phyloP scores from a whole-genome alignment of 2,113 vertebrate species.

The Cathartes aura region DNA sequence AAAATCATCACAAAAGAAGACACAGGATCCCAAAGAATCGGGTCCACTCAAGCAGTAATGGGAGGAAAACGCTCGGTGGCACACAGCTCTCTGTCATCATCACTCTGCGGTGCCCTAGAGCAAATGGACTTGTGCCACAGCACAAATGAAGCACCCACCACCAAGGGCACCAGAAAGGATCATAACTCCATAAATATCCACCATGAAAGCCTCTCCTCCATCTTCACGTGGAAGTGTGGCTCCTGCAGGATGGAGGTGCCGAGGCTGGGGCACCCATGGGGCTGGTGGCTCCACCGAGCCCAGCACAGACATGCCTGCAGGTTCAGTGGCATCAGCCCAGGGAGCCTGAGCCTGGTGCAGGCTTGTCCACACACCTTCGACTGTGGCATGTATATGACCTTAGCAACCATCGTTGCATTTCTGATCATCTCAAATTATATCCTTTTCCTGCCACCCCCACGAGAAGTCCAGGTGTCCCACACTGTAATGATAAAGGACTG shows the following conservation, averaged over 20 bases:
- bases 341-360: background rate
- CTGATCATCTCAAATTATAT: background rate
- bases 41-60: background rate
- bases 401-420: background rate
- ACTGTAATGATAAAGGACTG: background rate
- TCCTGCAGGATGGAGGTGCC: background rate
- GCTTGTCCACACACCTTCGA: background rate
- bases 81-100: rapidly evolving
- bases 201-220: background rate
- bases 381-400: background rate
- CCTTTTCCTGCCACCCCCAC: background rate
- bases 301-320: background rate
- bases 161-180: background rate
- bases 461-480: background rate
- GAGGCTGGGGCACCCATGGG: background rate
- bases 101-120: background rate
- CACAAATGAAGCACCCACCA: background rate
- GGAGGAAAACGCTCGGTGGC: background rate
- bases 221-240: background rate
- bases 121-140: background rate
- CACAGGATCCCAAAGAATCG: background rate
- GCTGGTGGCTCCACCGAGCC: background rate
- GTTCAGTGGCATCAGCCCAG: background rate
- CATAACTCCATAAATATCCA: background rate
- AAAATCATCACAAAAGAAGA: background rate